Conservation (phyloP, 2,797 vertebrate species). For the Poecilia gillii region DNA sequence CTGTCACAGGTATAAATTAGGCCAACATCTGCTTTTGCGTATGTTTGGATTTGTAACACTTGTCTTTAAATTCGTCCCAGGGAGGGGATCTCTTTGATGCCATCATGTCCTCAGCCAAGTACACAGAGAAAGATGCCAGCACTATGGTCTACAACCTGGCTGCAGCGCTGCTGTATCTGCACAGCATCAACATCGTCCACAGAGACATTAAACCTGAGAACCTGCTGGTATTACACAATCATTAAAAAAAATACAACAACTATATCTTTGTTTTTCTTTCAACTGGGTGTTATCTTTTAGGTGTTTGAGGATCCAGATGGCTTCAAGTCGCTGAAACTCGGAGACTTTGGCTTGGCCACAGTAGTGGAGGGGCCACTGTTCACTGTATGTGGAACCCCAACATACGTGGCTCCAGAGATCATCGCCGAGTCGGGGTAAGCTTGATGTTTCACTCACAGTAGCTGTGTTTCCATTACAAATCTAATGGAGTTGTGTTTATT, state of each 20-base stretch:
- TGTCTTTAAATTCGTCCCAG: slow-evolving; percentile 67
- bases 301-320: slow-evolving; percentile 93
- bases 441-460: neutral
- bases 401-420: slow-evolving; percentile 98
- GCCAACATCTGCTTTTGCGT: no score
- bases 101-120: slow-evolving; percentile 96
- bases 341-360: slow-evolving; percentile 96
- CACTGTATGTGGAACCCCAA: slow-evolving; percentile 96
- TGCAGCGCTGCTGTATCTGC: slow-evolving; percentile 92
- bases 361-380: slow-evolving; percentile 93
- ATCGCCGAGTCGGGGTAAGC: slow-evolving; percentile 94
- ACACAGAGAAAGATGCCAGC: slow-evolving; percentile 93
- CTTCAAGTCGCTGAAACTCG: slow-evolving; percentile 94
- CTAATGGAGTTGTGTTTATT: no score
- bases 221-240: slow-evolving; percentile 84
- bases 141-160: slow-evolving; percentile 95
- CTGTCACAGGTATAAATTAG: neutral
- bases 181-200: slow-evolving; percentile 92
- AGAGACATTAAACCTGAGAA: slow-evolving; percentile 99
- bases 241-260: neutral
- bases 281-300: slow-evolving; percentile 64
- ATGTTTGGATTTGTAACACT: neutral
- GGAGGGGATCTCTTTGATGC: slow-evolving; percentile 97
- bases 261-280: neutral
- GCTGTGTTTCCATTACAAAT: no score